phyloP scores from a whole-genome alignment of 2,888 invertebrate species.

The Cryptus armator region DNA sequence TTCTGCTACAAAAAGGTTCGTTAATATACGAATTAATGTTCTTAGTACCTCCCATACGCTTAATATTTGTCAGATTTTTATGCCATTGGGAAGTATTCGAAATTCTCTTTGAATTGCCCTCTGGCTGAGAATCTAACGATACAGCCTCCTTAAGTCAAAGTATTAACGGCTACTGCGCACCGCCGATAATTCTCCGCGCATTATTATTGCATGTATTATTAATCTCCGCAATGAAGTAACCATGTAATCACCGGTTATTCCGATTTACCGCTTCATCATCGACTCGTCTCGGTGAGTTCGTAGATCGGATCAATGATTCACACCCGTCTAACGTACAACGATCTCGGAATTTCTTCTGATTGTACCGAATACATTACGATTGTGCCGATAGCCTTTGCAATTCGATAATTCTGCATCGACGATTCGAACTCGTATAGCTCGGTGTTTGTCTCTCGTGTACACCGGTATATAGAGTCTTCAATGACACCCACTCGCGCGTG shows the following conservation, averaged over 20 bases:
- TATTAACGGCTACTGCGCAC: not conserved
- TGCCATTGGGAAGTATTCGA: not conserved
- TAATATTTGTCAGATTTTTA: not conserved
- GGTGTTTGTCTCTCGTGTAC: too few relatives aligned
- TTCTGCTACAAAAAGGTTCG: not conserved
- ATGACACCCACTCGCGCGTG: slow-evolving; percentile 71
- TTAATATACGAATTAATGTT: not conserved
- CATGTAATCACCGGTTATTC: not conserved
- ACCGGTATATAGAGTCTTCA: slow-evolving; percentile 44
- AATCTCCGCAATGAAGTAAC: not conserved
- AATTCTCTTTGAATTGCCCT: not conserved
- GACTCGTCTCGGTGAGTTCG: slow-evolving; percentile 7
- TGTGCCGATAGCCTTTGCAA: too few relatives aligned
- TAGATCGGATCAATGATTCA: slow-evolving; percentile 34
- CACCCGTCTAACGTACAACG: not conserved
- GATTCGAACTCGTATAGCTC: slow-evolving; percentile 12
- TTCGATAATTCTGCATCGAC: slow-evolving; percentile 28
- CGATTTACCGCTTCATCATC: not conserved
- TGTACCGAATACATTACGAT: too few relatives aligned
- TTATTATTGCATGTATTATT: slow-evolving; percentile 11
- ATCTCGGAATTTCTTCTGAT: slow-evolving; percentile 1
- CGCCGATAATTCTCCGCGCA: not conserved
- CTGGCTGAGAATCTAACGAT: too few relatives aligned
- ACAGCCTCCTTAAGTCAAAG: not conserved
- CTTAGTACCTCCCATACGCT: not conserved